Conservation (phyloP, 2,797 vertebrate genomes). For the Echiichthys vipera region DNA sequence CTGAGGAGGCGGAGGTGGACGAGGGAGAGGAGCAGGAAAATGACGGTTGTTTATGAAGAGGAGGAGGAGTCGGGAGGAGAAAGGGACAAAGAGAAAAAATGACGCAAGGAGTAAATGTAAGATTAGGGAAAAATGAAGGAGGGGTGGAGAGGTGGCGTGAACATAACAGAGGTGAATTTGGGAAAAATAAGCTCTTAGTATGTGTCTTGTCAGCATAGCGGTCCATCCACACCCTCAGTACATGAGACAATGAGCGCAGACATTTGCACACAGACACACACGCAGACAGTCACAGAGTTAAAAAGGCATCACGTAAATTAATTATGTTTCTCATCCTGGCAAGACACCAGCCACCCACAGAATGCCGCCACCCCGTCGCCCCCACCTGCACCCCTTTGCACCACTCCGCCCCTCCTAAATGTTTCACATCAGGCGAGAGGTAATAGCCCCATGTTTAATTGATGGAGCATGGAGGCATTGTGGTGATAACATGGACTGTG, state of each 20-base stretch:
- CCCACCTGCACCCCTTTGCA: slow-evolving; percentile 26
- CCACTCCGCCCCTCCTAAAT: slow-evolving; percentile 61
- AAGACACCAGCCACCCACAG: slow-evolving; percentile 57
- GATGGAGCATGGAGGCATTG: slow-evolving; percentile 58
- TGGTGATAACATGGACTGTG: slow-evolving; percentile 47
- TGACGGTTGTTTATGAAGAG: slow-evolving; percentile 1
- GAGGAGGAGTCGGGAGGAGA: background rate
- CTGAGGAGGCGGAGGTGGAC: slow-evolving; percentile 57
- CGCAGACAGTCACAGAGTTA: slow-evolving; percentile 58
- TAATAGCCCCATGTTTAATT: slow-evolving; percentile 76
- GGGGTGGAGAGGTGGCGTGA: background rate
- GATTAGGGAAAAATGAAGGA: slow-evolving; percentile 21
- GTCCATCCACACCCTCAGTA: slow-evolving; percentile 12
- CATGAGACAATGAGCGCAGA: slow-evolving; percentile 65
- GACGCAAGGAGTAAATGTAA: slow-evolving; percentile 9
- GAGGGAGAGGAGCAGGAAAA: slow-evolving; percentile 48
- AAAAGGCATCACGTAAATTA: slow-evolving; percentile 73
- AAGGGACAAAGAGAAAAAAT: slow-evolving; percentile 15
- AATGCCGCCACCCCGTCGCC: slow-evolving; percentile 26
- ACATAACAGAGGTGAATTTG: background rate
- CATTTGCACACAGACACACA: slow-evolving; percentile 34
- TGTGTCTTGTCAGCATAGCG: slow-evolving; percentile 27
- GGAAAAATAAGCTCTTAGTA: slow-evolving; percentile 15
- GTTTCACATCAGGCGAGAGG: slow-evolving; percentile 69
- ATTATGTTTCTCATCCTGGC: slow-evolving; percentile 73